Percentiles rank a stretch among this genome's conserved stretches.
phyloP scores from a whole-genome alignment of 2,113 vertebrate species.

The Ginglymostoma cirratum region DNA sequence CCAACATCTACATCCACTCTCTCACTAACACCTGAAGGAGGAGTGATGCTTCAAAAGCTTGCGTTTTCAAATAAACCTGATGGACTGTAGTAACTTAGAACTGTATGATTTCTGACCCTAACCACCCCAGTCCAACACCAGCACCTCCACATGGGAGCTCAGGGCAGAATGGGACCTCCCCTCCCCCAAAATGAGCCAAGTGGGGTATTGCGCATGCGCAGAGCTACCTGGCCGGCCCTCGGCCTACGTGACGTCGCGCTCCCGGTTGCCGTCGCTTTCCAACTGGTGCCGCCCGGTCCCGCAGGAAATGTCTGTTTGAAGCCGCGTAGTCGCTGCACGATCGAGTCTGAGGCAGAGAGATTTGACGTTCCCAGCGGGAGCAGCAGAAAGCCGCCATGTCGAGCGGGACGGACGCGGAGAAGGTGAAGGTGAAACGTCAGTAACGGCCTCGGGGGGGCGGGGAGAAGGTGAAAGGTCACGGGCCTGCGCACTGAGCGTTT shows the following conservation, averaged over 20 bases:
- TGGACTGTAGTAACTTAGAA: too few species aligned
- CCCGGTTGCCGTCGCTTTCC: background rate
- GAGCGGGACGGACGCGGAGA: background rate
- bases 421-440: slow-evolving; percentile 6
- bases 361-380: background rate
- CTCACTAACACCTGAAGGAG: too few species aligned
- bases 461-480: background rate
- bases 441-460: background rate
- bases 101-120: too few species aligned
- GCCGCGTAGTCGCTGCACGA: background rate
- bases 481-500: background rate
- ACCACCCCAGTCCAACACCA: too few species aligned
- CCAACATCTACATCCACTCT: too few species aligned
- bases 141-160: too few species aligned
- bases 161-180: background rate
- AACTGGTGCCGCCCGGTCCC: background rate
- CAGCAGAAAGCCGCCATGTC: background rate
- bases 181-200: background rate
- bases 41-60: too few species aligned
- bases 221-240: background rate
- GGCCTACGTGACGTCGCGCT: background rate
- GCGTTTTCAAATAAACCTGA: too few species aligned
- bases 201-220: background rate
- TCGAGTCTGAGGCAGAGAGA: background rate
- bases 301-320: too few species aligned